Evolutionary conservation across 2,113 vertebrate species (phyloP), one percentile per base, ranked within the genome.

Genomic region (Candoia aspera): DNA sequence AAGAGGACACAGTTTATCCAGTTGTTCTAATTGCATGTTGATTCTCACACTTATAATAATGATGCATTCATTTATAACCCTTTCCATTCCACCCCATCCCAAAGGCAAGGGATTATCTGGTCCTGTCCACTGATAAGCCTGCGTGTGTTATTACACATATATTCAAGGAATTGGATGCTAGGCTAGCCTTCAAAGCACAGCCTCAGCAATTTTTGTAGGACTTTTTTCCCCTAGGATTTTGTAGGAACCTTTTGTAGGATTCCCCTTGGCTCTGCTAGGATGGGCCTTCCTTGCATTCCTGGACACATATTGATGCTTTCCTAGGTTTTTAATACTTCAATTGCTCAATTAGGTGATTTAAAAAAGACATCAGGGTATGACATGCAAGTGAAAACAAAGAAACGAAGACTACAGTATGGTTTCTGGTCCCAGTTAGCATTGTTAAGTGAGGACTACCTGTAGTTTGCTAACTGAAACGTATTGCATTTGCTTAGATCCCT

Each of bases 41-140:
- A 89, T 79, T 94, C 91, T 94, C 93, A n/a, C 37, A 23, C 37
- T 29, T 84, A 96, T 94, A 92, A 96, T 94, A 92, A 60, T 95
- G 85, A 94, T 90, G 93, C 94, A 95, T 88, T 88, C 37, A 84
- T 88, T 92, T 88, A 53, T 84, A 58, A 37, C 55, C 37, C 19
- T 88, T 84, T 29, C 55, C n/a, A 88, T 92, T 88, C 68, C 17
- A 17, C 68, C 64, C 57, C 68, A 84, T 62, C 29, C 26, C 68
- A 84, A 84, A 83, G 55, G 24, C 26, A 53, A 3, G 23, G 55
- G 29, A 54, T 92, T 92, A 84, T 33, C 29, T 46, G 12, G n/a
- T 83, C 29, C 21, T 24, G 26, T 21, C 12, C 19, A 53, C 4
- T 49, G 54, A 49, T n/a, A 57, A 19, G 37, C 3, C 64, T 88